Conservation (phyloP, 1,140 invertebrate species). For the Pseudobourletiella spinata region DNA sequence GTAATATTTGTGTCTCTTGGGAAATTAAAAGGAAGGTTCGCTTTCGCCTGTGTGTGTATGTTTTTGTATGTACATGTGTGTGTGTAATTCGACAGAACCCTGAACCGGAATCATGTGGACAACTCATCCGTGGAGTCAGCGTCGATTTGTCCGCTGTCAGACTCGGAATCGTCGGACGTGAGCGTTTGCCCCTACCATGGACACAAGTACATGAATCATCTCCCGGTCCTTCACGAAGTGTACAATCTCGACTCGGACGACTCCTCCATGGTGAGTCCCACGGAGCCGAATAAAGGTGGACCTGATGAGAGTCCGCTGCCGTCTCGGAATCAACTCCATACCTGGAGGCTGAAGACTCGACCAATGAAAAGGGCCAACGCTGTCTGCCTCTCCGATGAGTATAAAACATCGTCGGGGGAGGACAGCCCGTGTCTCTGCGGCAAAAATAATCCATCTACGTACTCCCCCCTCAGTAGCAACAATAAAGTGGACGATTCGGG, state of each 20-base stretch:
- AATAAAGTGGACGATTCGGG: conserved; percentile 5
- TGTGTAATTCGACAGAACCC: neutral
- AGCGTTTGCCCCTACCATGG: conserved; percentile 3
- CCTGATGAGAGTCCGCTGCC: neutral
- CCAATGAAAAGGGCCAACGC: conserved; percentile 23
- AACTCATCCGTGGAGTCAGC: conserved; percentile 4
- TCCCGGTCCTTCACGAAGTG: conserved; percentile 4
- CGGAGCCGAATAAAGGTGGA: neutral
- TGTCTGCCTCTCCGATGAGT: conserved; percentile 33
- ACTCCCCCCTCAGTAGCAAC: neutral
- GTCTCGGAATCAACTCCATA: neutral
- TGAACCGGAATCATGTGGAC: neutral
- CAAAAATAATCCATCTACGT: neutral
- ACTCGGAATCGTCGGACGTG: conserved; percentile 7
- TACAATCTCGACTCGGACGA: conserved; percentile 8
- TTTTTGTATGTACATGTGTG: no score
- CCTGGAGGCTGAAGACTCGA: conserved; percentile 13
- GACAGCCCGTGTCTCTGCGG: conserved; percentile 20
- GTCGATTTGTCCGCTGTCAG: neutral
- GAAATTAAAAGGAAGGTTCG: no score
- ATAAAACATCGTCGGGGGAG: conserved; percentile 26
- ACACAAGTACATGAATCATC: conserved; percentile 23
- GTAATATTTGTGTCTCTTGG: no score
- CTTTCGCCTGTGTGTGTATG: no score
- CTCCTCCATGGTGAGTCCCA: conserved; percentile 24